Evolutionary conservation across 1,140 invertebrate species (phyloP), one percentile per base, ranked within the genome.

Genomic region (Drosophila miranda): DNA sequence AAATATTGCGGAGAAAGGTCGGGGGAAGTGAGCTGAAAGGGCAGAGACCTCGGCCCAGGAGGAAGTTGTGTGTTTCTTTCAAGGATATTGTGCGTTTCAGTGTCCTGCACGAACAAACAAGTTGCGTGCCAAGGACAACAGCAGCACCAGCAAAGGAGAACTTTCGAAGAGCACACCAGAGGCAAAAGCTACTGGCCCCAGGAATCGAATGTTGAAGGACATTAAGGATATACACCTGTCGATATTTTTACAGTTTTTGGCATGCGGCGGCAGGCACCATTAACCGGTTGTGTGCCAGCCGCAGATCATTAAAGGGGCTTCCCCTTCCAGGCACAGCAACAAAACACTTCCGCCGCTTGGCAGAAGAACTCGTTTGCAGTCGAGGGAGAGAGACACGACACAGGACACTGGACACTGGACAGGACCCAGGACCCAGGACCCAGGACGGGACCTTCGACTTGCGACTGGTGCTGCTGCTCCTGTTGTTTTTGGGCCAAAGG

Each of bases 191-290:
- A 74, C 34, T 2, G 3, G 34, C 11, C 13, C 0, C 67, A 74
- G 66, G 72, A 72, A 78, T 66, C 75, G 45, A 76, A 30, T 84
- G 77, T 77, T 77, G 67, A 78, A 82, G 82, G 82, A 88, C 78
- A 87, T 86, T 86, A 78, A 71, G 83, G 82, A 78, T 83, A 78
- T 83, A 82, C 82, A 86, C 82, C 82, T 86, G 82, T 86, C 82
- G 83, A 86, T 88, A 82, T 88, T 88, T 87, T 66, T 86, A 82
- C 75, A 82, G 78, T 82, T 79, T 78, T 84, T 86, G 82, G 81
- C 81, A 57, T 84, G 82, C 68, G 81, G 68, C 84, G 44, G 62
- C 48, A 45, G 44, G 62, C 48, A 45, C 62, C 66, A 69, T 69
- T 69, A 73, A 74, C 59, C 70, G 68, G 67, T 70, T 70, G 14